Evolutionary conservation across 37 sponge, comb jelly and placozoan species (phyloP).

Genomic region (Halisarca cf. caerulea): DNA sequence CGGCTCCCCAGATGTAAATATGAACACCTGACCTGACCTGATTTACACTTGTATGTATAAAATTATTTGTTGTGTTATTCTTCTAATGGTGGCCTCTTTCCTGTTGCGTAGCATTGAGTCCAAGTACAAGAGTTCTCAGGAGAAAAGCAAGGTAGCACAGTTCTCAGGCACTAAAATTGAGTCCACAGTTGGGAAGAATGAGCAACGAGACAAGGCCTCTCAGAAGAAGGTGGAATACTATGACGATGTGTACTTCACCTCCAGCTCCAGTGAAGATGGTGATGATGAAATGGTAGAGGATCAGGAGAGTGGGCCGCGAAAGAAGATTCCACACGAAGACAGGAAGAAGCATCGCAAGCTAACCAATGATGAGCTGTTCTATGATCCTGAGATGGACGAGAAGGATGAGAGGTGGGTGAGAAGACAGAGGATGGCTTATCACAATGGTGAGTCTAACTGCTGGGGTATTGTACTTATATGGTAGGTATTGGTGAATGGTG

Average conservation of each 20-base stretch:
- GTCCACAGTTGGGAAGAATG: background rate
- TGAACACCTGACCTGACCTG: no score
- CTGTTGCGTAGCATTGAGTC: background rate
- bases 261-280: slow-evolving; percentile 38
- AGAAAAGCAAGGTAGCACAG: background rate
- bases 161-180: background rate
- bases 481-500: no score
- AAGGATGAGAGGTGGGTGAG: slow-evolving; percentile 88
- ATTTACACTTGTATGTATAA: no score
- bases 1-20: no score
- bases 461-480: no score
- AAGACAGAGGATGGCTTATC: slow-evolving; percentile 81
- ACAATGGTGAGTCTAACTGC: slow-evolving; percentile 57
- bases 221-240: slow-evolving; percentile 54
- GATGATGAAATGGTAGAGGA: slow-evolving; percentile 17
- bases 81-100: no score
- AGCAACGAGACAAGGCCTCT: background rate
- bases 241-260: slow-evolving; percentile 83
- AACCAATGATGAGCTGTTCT: slow-evolving; percentile 91
- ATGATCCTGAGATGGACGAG: slow-evolving; percentile 92
- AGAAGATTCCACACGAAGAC: background rate
- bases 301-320: background rate
- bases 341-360: slow-evolving; percentile 51
- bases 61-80: no score
- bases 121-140: background rate